Percentiles rank a stretch among this genome's conserved stretches.
phyloP scores from a whole-genome alignment of 2,113 vertebrate species.

The Neoarius graeffei region DNA sequence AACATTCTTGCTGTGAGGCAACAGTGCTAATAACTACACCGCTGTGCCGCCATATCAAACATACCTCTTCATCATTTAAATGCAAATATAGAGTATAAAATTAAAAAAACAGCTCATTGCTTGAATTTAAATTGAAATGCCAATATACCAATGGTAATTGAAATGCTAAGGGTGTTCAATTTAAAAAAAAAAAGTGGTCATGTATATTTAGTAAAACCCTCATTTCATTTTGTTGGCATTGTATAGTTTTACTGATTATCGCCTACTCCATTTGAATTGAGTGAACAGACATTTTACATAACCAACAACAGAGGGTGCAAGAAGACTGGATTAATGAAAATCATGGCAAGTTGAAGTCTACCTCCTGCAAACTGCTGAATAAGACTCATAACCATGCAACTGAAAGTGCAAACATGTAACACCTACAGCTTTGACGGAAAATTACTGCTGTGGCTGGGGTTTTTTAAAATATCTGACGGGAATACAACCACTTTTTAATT shows the following conservation, averaged over 20 bases:
- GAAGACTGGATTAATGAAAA: background rate
- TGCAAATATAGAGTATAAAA: background rate
- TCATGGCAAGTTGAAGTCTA: background rate
- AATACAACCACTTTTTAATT: background rate
- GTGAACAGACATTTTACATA: background rate
- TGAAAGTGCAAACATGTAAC: constrained; percentile 11
- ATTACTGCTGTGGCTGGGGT: background rate
- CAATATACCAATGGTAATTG: background rate
- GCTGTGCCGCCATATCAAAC: no score
- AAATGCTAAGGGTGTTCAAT: background rate
- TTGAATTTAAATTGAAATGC: background rate
- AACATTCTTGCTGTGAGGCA: no score
- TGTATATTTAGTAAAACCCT: background rate
- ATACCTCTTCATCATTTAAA: background rate
- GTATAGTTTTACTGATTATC: background rate
- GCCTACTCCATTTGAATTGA: background rate
- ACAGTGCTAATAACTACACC: no score
- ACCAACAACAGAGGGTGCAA: constrained; percentile 24
- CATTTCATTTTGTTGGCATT: background rate
- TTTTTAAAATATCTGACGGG: constrained; percentile 1
- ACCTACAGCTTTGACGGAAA: constrained; percentile 8
- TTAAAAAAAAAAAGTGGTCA: no score
- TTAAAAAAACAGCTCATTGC: background rate
- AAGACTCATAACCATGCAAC: constrained; percentile 1
- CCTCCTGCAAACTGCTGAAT: background rate